Evolutionary conservation across 2,113 vertebrate species (phyloP).

Genomic region (Pomatorhinus ruficollis): DNA sequence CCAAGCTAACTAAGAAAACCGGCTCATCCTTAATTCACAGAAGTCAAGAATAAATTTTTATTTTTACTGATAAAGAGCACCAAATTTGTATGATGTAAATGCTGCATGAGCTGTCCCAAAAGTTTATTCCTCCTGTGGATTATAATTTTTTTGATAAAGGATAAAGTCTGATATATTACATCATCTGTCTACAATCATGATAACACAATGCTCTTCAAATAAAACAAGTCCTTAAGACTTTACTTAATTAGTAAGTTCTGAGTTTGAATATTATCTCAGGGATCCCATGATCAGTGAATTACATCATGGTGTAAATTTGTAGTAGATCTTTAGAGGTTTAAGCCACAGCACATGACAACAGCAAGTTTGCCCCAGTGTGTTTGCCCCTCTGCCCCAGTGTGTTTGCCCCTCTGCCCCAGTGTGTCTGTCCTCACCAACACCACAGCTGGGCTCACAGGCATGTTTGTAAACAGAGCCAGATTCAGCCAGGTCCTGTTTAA

Average conservation of each 20-base stretch:
- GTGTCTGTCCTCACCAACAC: background rate
- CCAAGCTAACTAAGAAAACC: background rate
- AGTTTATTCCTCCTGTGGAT: background rate
- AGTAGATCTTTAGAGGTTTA: background rate
- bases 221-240: background rate
- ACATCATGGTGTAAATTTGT: fast-evolving
- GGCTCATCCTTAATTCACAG: background rate
- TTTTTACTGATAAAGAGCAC: background rate
- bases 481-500: background rate
- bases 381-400: background rate
- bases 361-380: no score
- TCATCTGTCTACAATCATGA: background rate
- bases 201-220: background rate
- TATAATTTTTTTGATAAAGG: background rate
- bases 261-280: background rate
- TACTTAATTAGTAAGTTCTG: background rate
- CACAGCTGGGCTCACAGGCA: background rate
- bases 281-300: background rate
- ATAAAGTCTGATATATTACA: background rate
- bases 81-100: background rate
- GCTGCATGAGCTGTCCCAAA: background rate
- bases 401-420: background rate
- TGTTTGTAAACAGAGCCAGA: background rate
- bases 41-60: background rate
- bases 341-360: background rate